Percentiles rank a stretch among this genome's conserved stretches.
Evolutionary conservation across 2,113 vertebrate genomes (phyloP).

Genomic region (Pteronura brasiliensis): DNA sequence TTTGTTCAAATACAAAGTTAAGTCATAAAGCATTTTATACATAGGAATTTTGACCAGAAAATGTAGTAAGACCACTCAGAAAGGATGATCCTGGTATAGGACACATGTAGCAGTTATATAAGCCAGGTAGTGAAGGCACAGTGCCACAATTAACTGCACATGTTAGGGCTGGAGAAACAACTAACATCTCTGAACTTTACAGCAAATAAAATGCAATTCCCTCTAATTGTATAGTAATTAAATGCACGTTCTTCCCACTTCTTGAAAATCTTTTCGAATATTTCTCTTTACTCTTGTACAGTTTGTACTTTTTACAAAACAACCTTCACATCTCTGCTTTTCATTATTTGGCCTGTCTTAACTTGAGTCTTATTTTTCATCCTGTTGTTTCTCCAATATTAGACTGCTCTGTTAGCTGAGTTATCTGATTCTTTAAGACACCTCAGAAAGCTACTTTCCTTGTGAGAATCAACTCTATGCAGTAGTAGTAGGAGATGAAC

Average conservation of each 20-base stretch:
- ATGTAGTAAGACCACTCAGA: background rate
- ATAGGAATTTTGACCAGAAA: background rate
- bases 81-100: background rate
- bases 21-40: background rate
- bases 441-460: background rate
- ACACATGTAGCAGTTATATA: background rate
- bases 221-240: background rate
- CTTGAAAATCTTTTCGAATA: background rate
- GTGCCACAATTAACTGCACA: background rate
- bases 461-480: background rate
- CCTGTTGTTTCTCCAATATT: background rate
- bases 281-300: background rate
- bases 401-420: background rate
- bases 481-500: background rate
- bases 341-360: background rate
- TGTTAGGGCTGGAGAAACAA: background rate
- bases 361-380: background rate
- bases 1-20: background rate
- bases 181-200: background rate
- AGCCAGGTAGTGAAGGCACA: background rate
- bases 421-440: background rate
- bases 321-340: background rate
- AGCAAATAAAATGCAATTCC: background rate
- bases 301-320: background rate
- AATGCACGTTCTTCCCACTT: background rate